These are phyloP conservation scores for Muscicapa striata DNA, from an alignment of 2,797 vertebrate species.

Conservation along the genomic window DNA sequence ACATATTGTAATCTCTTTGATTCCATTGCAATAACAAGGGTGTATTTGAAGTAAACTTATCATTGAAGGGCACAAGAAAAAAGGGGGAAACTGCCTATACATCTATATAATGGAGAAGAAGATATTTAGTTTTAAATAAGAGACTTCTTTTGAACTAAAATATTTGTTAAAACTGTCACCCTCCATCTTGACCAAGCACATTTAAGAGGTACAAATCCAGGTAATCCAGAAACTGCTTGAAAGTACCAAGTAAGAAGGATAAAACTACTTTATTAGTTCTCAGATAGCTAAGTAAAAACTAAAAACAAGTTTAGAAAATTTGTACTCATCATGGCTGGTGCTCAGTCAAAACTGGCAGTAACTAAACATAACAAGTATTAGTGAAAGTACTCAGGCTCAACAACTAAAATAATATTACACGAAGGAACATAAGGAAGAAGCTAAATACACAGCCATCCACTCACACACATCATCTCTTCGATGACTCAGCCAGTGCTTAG, in stretches of 20 bases:
- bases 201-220: neutral
- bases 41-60: neutral
- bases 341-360: neutral
- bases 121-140: neutral
- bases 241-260: neutral
- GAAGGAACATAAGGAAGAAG: conserved; percentile 7
- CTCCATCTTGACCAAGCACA: neutral
- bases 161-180: neutral
- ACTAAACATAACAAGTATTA: neutral
- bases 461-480: neutral
- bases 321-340: neutral
- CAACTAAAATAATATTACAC: conserved; percentile 26
- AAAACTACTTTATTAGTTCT: neutral
- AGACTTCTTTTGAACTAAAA: neutral
- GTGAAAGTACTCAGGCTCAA: neutral
- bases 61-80: neutral
- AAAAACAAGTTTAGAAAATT: neutral
- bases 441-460: conserved; percentile 6
- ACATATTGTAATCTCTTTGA: neutral
- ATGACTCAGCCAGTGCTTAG: neutral
- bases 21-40: neutral
- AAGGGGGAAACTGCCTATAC: neutral
- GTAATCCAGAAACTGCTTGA: neutral
- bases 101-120: neutral
- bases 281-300: neutral